Evolutionary conservation across 1,140 invertebrate genomes (phyloP), one percentile per base, ranked within the genome.

Genomic region (Protaetia brevitarsis): DNA sequence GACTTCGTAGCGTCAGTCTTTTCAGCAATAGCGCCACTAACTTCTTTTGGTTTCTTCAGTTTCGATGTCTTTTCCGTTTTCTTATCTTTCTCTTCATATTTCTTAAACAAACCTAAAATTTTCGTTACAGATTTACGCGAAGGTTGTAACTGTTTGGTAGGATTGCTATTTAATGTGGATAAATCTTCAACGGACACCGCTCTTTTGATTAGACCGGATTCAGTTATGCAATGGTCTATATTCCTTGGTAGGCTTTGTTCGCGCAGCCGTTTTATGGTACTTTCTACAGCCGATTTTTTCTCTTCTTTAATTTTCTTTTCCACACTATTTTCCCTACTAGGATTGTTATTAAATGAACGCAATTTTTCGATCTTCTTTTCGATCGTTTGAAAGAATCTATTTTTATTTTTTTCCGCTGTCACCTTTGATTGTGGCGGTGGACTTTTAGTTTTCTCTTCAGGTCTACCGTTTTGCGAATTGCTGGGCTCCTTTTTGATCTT

Each of bases 91-190:
- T 82, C 81, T 73, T 88, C 88, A 70, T 85, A 84, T 72, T 87
- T 90, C 65, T 86, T 88, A 69, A 92, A 89, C 0, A 92, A 75
- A 2, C 88, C 88, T 16, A 92, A 77, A 62, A 92, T 88, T 68
- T 85, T 88, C 76, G 73, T 89, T 74, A 78, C 86, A 79, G 70
- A 84, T 82, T 82, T 85, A 81, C 81, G 85, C 71, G 76, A 79
- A 66, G 67, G 68, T 70, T 77, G 72, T 29, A 74, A 61, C 16
- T 74, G 51, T 73, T 72, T 77, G 4, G 37, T 19, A 62, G 62
- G 56, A 57, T 71, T 73, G 68, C 74, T 78, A 56, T 68, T 79
- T 37, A 80, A 19, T 13, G 29, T 77, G 2, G 84, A 81, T 16
- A 90, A 79, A 71, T 91, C 84, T 64, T 89, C 88, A 2, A 86